Conservation (phyloP, 2,113 vertebrate genomes). For the Tamias sibiricus region DNA sequence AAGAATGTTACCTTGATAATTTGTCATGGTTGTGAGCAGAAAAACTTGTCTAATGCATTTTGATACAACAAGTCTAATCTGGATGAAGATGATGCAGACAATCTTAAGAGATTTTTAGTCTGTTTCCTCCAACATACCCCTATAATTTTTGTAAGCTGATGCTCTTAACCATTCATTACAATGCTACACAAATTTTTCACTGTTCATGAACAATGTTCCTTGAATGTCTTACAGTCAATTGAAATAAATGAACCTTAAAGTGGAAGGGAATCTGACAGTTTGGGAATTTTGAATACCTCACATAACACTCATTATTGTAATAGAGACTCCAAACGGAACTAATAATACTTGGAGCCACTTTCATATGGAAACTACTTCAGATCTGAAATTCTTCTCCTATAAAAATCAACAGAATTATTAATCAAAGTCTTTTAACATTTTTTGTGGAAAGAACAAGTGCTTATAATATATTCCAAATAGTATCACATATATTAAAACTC, state of each 20-base stretch:
- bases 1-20: not conserved
- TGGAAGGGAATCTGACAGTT: not conserved
- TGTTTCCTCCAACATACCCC: not conserved
- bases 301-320: not conserved
- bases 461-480: not conserved
- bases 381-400: not conserved
- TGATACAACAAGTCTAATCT: too few species aligned
- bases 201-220: not conserved
- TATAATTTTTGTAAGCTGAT: not conserved
- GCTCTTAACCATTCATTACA: not conserved
- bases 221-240: not conserved
- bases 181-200: not conserved
- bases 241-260: conserved; percentile 3
- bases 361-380: not conserved
- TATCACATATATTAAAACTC: not conserved
- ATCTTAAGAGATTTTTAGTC: not conserved
- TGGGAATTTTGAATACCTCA: not conserved
- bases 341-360: not conserved
- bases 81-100: not conserved
- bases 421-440: not conserved
- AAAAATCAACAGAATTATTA: not conserved
- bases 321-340: not conserved
- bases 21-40: not conserved
- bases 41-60: not conserved
- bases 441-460: not conserved